Evolutionary conservation across 1,140 invertebrate genomes (phyloP).

Genomic region (Cotesia vestalis): DNA sequence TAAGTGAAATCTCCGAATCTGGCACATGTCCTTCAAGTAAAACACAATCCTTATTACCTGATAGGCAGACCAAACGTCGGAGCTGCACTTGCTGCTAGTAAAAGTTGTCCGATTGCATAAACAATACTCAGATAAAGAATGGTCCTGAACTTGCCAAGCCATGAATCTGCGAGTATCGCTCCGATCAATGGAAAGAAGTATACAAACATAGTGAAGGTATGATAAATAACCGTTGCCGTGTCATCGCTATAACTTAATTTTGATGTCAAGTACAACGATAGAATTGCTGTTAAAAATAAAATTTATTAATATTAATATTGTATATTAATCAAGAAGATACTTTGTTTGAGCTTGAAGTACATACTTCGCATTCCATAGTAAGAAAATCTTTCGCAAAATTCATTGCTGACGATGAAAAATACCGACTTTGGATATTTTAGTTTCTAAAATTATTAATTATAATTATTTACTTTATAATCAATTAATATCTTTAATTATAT

Average conservation of each 20-base stretch:
- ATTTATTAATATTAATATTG: slow-evolving; percentile 38
- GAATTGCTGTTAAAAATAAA: slow-evolving; percentile 74
- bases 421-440: slow-evolving; percentile 86
- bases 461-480: no score
- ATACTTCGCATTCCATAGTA: slow-evolving; percentile 96
- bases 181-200: slow-evolving; percentile 90
- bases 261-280: slow-evolving; percentile 81
- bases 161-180: slow-evolving; percentile 88
- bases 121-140: slow-evolving; percentile 89
- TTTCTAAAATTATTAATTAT: slow-evolving; percentile 68
- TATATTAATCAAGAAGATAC: slow-evolving; percentile 5
- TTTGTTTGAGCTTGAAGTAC: slow-evolving; percentile 50
- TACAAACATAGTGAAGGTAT: slow-evolving; percentile 83
- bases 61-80: slow-evolving; percentile 70
- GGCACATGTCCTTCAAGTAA: slow-evolving; percentile 10
- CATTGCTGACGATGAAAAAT: slow-evolving; percentile 94
- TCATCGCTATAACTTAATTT: slow-evolving; percentile 74
- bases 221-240: slow-evolving; percentile 81
- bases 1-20: slow-evolving; percentile 14
- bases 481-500: no score
- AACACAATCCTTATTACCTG: slow-evolving; percentile 65
- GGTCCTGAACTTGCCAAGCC: slow-evolving; percentile 86
- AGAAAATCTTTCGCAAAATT: slow-evolving; percentile 96
- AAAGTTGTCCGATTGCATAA: slow-evolving; percentile 84
- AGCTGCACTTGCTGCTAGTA: slow-evolving; percentile 77